Conservation (phyloP, 2,797 vertebrate species). For the Chelmon rostratus region DNA sequence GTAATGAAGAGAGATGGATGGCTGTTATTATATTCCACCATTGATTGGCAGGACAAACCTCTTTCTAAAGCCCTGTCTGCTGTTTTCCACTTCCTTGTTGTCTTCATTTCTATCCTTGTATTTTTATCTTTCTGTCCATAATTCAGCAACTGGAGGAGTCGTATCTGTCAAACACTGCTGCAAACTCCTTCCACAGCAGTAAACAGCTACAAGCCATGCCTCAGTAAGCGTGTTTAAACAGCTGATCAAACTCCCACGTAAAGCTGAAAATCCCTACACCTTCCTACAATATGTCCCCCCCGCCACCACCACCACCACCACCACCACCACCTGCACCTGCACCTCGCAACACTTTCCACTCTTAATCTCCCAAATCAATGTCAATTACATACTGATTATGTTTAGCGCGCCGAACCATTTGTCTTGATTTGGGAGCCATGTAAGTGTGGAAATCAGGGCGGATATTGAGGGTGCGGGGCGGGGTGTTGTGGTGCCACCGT, state of each 20-base stretch:
- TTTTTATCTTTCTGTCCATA: conserved; percentile 15
- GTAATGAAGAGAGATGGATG: conserved; percentile 72
- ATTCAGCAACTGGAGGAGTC: conserved; percentile 14
- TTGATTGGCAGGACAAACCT: conserved; percentile 48
- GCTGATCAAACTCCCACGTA: conserved; percentile 53
- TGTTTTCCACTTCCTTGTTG: neutral
- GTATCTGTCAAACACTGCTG: conserved; percentile 2
- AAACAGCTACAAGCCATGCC: conserved; percentile 21
- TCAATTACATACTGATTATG: conserved; percentile 77
- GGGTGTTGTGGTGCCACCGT: conserved; percentile 49
- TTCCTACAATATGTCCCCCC: conserved; percentile 26
- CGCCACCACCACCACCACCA: neutral
- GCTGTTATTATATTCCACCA: conserved; percentile 25
- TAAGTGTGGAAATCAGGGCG: conserved; percentile 70
- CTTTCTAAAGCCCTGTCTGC: conserved; percentile 15
- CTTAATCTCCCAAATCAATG: conserved; percentile 76
- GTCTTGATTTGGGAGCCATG: conserved; percentile 73
- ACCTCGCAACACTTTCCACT: conserved; percentile 45
- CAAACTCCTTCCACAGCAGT: conserved; percentile 11
- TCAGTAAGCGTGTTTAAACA: conserved; percentile 57
- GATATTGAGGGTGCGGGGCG: conserved; percentile 45
- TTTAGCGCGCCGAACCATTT: conserved; percentile 60
- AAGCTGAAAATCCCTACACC: conserved; percentile 40
- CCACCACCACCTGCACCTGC: too few species aligned
- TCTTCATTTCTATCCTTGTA: conserved; percentile 7